Evolutionary conservation across 1,140 invertebrate species (phyloP).

Genomic region (Drosophila serrata): DNA sequence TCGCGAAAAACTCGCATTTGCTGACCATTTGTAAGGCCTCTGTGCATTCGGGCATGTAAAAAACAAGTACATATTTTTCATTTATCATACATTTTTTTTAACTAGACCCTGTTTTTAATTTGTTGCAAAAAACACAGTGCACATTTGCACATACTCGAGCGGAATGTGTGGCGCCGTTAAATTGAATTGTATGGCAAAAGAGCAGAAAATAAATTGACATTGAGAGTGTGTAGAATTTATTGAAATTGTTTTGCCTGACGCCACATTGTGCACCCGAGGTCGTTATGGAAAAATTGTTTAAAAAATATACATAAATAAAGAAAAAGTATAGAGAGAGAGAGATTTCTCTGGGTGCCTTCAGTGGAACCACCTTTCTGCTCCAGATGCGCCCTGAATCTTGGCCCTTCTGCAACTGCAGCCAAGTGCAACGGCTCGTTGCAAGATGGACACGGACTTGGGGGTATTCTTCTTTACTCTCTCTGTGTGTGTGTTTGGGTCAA

Average conservation of each 20-base stretch:
- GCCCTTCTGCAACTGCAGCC: constrained; percentile 74
- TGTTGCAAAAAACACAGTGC: constrained; percentile 48
- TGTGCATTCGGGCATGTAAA: constrained; percentile 56
- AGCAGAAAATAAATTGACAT: constrained; percentile 79
- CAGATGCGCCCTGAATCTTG: constrained; percentile 55
- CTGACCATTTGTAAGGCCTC: constrained; percentile 64
- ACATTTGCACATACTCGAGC: constrained; percentile 46
- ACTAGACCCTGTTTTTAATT: constrained; percentile 53
- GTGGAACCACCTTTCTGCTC: constrained; percentile 72
- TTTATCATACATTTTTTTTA: constrained; percentile 39
- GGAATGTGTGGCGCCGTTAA: constrained; percentile 57
- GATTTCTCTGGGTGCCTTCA: constrained; percentile 43
- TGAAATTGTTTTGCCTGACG: constrained; percentile 77
- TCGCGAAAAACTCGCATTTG: constrained; percentile 17
- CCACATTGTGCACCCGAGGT: constrained; percentile 55
- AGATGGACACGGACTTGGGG: constrained; percentile 47
- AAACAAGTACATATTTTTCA: constrained; percentile 55
- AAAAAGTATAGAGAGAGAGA: constrained; percentile 17
- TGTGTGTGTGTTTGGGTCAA: constrained; percentile 36
- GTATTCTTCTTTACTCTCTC: neutral
- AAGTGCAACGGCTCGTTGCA: constrained; percentile 74
- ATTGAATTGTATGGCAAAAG: constrained; percentile 71
- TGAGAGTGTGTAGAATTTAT: constrained; percentile 72
- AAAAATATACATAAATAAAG: neutral
- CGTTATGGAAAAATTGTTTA: constrained; percentile 48